Evolutionary conservation across 2,888 invertebrate species (phyloP).

Genomic region (Orgyia antiqua): DNA sequence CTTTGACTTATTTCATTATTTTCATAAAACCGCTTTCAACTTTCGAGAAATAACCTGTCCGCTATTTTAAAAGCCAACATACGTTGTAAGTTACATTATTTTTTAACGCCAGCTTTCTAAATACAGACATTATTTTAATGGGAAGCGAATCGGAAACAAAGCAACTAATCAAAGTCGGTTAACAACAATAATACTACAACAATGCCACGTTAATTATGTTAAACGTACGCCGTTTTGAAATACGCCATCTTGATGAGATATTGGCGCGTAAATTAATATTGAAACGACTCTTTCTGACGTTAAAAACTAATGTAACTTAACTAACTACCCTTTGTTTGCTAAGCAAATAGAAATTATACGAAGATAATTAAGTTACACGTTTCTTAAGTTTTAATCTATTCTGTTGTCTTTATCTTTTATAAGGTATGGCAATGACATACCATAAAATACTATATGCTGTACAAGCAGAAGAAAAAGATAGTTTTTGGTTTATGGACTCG

Average conservation of each 20-base stretch:
- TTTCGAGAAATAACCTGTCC: too few relatives aligned
- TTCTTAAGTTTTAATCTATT: too few relatives aligned
- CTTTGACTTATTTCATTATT: too few relatives aligned
- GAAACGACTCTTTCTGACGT: slow-evolving; percentile 67
- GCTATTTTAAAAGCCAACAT: too few relatives aligned
- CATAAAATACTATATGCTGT: too few relatives aligned
- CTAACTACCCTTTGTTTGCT: slow-evolving; percentile 39
- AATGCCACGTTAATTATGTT: slow-evolving; percentile 51
- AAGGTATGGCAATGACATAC: too few relatives aligned
- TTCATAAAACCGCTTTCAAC: too few relatives aligned
- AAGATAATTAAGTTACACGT: slow-evolving; percentile 21
- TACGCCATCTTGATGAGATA: slow-evolving; percentile 55
- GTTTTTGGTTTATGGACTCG: too few relatives aligned
- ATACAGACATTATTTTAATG: slow-evolving; percentile 15
- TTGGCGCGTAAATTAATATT: slow-evolving; percentile 56
- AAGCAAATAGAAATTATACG: slow-evolving; percentile 35
- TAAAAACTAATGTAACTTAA: slow-evolving; percentile 51
- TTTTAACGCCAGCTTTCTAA: slow-evolving; percentile 19
- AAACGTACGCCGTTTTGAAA: slow-evolving; percentile 30
- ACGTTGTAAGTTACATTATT: neutral
- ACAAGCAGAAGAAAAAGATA: too few relatives aligned
- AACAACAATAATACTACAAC: slow-evolving; percentile 38
- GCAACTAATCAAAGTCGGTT: slow-evolving; percentile 23
- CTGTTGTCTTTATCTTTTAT: too few relatives aligned
- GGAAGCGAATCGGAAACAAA: slow-evolving; percentile 22